Base-by-base conservation (phyloP, 2,797 vertebrate genomes). In the Sebastes reedi region DNA sequence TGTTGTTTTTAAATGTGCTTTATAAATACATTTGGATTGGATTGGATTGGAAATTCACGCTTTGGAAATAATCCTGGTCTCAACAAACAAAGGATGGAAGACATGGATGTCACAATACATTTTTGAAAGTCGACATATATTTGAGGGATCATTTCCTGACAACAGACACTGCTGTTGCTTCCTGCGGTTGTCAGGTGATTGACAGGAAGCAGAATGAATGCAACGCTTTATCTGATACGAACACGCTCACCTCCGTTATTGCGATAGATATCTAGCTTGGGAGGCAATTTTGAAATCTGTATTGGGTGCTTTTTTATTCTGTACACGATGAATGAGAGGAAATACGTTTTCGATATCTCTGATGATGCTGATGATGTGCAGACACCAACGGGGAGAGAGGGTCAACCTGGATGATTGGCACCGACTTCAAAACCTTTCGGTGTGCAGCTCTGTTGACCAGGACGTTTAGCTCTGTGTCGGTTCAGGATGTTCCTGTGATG, bases 401-500 rank as follows among this genome's bases (percentile, higher is more conserved):
- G 42, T 80, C 61, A 24, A 58, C 56, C 54, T 42, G 70, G 72
- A 72, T 59, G 58, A 83, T 9, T 62, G 79, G 58, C 81, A 52
- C 54, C 8, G 11, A 69, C 76, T 70, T 81, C 30, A 80, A 75
- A 54, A 72, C n/a, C 58, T 27, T 24, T 36, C 27, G 14, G 24
- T 29, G 20, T 18, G 34, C 14, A 1, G 61, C 67, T 62, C 50
- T 30, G 61, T 42, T 75, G 69, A 70, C 74, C 54, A 60, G 67
- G 9, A 66, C 58, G 8, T 36, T 27, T 32, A 65, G 62, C 77
- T 75, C 50, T 16, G 54, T 8, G 74, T 54, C 61, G 1, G 67
- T 69, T 76, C 68, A 72, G 77, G 83, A 74, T 72, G 74, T 80
- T 75, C 67, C 72, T 88, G 61, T 82, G 85, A 85, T 81, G 79